phyloP scores from a whole-genome alignment of 2,888 invertebrate genomes.

The Camponotus fellah region DNA sequence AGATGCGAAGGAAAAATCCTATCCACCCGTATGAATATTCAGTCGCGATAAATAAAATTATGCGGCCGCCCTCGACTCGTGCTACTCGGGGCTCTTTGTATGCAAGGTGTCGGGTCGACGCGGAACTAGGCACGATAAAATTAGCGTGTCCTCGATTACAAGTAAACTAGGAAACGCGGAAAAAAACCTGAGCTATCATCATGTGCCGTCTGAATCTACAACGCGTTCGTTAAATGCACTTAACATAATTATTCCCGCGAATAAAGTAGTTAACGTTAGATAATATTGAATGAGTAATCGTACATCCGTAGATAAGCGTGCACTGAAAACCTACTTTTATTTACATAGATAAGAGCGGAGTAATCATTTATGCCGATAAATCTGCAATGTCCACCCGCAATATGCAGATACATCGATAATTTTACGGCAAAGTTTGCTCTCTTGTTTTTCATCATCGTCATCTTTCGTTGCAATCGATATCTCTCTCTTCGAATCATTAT shows the following conservation, averaged over 20 bases:
- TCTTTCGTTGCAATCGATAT: not conserved
- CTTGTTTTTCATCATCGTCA: not conserved
- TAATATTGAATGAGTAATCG: not conserved
- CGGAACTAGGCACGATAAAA: constrained; percentile 41
- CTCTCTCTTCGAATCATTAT: not conserved
- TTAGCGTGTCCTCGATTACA: constrained; percentile 50
- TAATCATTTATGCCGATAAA: constrained; percentile 15
- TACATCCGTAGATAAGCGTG: not conserved
- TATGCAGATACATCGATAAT: not conserved
- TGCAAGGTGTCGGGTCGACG: constrained; percentile 17
- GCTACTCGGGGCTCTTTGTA: constrained; percentile 40
- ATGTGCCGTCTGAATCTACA: constrained; percentile 1
- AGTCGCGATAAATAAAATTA: constrained; percentile 77
- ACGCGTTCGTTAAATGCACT: not conserved
- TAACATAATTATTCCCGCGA: not conserved
- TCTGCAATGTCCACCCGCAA: not conserved
- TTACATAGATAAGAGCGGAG: constrained; percentile 25
- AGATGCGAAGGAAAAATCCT: constrained; percentile 71
- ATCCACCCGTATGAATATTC: constrained; percentile 78
- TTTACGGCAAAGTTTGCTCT: not conserved
- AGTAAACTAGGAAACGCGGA: constrained; percentile 25
- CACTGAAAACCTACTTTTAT: not conserved
- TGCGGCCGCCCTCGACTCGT: constrained; percentile 52
- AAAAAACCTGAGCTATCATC: constrained; percentile 28
- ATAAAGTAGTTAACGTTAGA: not conserved